Evolutionary conservation across 2,113 vertebrate genomes (phyloP), one percentile per base, ranked within the genome.

Genomic region (Paedocypris sp.): DNA sequence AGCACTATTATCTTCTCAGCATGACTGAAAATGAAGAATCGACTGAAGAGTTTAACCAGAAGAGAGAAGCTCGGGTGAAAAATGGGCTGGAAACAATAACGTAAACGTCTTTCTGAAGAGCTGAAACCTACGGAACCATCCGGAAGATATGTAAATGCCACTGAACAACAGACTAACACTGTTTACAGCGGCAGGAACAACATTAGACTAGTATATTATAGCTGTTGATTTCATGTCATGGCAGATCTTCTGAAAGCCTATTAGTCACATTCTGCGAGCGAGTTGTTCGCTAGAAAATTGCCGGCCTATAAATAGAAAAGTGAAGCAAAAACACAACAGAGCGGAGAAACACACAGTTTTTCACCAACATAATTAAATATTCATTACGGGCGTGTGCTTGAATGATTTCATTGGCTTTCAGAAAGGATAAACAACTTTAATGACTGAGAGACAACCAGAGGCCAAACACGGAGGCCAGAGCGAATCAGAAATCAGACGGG

Each of bases 331-430:
- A n/a, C n/a, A n/a, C n/a, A n/a, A n/a, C n/a, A n/a, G n/a, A n/a
- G n/a, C n/a, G n/a, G n/a, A n/a, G n/a, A n/a, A n/a, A n/a, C n/a
- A 46, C 23, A 15, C 22, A 36, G 23, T 31, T 26, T 33, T 2
- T 57, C 41, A 31, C 0, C 32, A 35, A 6, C 20, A 49, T 62
- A 13, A 43, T 54, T 20, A 67, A 62, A 62, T 68, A 62, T 68
- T 68, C 35, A 57, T 62, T 45, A 36, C 62, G 29, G 22, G 35
- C 19, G 10, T 33, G 15, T 19, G 22, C n/a, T 38, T n/a, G 43
- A 49, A 51, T 43, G 16, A 43, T 50, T 50, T 50, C 25, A 68
- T 50, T 57, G 50, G 42, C 59, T 16, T 56, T 6, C 19, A 42
- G 28, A 35, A 18, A 62, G 20, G 50, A 57, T 35, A 41, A 43